A percentile compares a stretch with the other conserved stretches of the same genome.
Evolutionary conservation across 2,888 invertebrate genomes (phyloP).

Genomic region (Elysia crispata): DNA sequence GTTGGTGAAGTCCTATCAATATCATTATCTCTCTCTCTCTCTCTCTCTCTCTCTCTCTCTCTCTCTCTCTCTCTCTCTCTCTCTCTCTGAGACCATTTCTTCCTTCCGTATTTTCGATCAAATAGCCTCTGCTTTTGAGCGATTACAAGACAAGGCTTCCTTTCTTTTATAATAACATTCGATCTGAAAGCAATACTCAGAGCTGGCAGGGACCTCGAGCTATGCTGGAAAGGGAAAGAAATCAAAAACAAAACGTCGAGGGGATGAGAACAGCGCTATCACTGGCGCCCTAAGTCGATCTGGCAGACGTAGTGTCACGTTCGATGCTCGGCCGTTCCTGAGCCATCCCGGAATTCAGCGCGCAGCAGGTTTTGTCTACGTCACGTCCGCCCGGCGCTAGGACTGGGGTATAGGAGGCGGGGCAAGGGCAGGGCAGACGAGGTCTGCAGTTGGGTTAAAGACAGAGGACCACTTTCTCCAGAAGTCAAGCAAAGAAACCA

Average conservation of each 20-base stretch:
- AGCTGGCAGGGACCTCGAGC: not conserved
- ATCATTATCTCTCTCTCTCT: too few relatives aligned
- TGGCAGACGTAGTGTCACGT: conserved; percentile 46
- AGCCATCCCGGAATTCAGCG: conserved; percentile 38
- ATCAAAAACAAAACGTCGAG: conserved; percentile 40
- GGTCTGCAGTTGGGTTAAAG: conserved; percentile 36
- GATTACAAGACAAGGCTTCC: not conserved
- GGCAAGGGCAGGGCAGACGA: conserved; percentile 39
- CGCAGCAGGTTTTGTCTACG: conserved; percentile 44
- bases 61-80: conserved; percentile 2
- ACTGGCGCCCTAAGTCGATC: conserved; percentile 37
- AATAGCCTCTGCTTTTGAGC: not conserved
- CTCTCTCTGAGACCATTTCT: not conserved
- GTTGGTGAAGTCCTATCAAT: too few relatives aligned
- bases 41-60: not conserved
- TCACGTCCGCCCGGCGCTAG: conserved; percentile 43
- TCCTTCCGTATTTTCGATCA: not conserved
- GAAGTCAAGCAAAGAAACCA: conserved; percentile 17
- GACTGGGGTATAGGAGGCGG: conserved; percentile 43
- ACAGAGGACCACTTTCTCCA: conserved; percentile 27
- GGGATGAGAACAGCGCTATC: conserved; percentile 40
- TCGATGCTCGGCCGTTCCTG: conserved; percentile 13
- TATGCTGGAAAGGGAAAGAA: not conserved
- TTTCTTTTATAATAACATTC: conserved; percentile 36
- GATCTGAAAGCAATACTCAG: conserved; percentile 36